Conservation (phyloP, 2,888 invertebrate species). For the Microctonus aethiopoides region DNA sequence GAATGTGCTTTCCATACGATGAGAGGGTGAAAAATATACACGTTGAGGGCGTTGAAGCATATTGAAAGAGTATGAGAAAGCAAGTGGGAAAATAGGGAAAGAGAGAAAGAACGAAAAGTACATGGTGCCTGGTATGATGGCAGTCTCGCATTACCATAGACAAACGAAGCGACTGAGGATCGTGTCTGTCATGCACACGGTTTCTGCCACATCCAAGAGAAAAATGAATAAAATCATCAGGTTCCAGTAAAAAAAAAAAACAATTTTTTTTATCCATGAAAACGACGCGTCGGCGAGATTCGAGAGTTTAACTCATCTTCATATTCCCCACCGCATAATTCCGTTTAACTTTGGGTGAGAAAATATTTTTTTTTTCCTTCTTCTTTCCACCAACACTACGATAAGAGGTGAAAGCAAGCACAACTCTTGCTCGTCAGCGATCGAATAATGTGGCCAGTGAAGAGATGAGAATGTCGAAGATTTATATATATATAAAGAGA, state of each 20-base stretch:
- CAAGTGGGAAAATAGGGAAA: conserved; percentile 15
- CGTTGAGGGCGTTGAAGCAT: neutral
- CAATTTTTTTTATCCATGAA: conserved; percentile 45
- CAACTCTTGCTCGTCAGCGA: conserved; percentile 7
- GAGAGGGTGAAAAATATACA: conserved; percentile 50
- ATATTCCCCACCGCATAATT: neutral
- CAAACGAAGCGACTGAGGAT: conserved; percentile 51
- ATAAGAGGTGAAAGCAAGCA: neutral
- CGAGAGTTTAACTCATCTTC: neutral
- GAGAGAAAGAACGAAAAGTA: conserved; percentile 33
- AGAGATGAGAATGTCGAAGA: conserved; percentile 18
- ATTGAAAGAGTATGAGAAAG: conserved; percentile 24
- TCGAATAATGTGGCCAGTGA: conserved; percentile 15
- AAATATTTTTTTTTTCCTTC: conserved; percentile 13
- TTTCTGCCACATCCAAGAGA: conserved; percentile 42
- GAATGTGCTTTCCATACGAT: neutral
- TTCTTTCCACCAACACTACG: neutral
- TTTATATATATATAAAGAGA: neutral
- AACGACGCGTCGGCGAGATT: conserved; percentile 17
- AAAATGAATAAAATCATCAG: conserved; percentile 62
- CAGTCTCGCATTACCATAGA: conserved; percentile 55
- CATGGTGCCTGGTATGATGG: conserved; percentile 31
- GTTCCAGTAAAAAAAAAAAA: conserved; percentile 45
- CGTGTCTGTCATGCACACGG: conserved; percentile 33
- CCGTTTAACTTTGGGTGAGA: conserved; percentile 2